phyloP scores from a whole-genome alignment of 2,113 vertebrate species.

The Perca schrenkii region DNA sequence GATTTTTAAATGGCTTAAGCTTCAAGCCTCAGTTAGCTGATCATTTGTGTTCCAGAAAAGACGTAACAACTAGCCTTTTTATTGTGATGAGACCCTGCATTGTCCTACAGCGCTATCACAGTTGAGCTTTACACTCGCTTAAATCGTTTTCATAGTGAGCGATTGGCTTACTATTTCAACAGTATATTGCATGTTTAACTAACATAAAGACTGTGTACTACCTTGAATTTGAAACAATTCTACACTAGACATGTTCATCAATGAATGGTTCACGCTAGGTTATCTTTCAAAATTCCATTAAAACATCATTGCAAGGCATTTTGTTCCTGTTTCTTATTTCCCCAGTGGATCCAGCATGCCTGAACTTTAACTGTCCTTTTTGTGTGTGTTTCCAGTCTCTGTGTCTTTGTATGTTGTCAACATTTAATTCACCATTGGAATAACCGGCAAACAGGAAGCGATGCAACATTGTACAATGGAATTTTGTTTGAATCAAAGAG shows the following conservation, averaged over 20 bases:
- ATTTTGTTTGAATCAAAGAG: conserved; percentile 69
- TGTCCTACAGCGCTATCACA: conserved; percentile 62
- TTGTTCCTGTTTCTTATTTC: conserved; percentile 84
- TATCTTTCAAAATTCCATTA: conserved; percentile 87
- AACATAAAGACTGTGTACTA: conserved; percentile 82
- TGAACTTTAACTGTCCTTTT: conserved; percentile 38
- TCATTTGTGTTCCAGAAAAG: conserved; percentile 69
- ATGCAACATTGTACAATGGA: conserved; percentile 69
- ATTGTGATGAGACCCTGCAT: conserved; percentile 69
- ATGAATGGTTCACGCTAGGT: conserved; percentile 81
- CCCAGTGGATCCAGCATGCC: conserved; percentile 73
- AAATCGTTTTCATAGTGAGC: conserved; percentile 64
- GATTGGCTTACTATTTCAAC: conserved; percentile 77
- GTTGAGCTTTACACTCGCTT: conserved; percentile 63
- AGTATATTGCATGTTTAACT: conserved; percentile 86
- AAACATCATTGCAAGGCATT: conserved; percentile 85
- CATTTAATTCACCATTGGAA: conserved; percentile 53
- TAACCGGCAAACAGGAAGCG: conserved; percentile 68
- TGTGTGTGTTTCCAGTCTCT: conserved; percentile 38
- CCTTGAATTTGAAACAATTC: conserved; percentile 72
- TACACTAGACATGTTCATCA: conserved; percentile 78
- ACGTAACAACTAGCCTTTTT: conserved; percentile 57
- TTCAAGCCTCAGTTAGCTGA: conserved; percentile 72
- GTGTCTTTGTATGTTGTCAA: conserved; percentile 46
- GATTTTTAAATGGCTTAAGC: conserved; percentile 68